These are phyloP conservation scores for Anoura caudifer DNA, from an alignment of 2,113 vertebrate species.

Conservation along the genomic window DNA sequence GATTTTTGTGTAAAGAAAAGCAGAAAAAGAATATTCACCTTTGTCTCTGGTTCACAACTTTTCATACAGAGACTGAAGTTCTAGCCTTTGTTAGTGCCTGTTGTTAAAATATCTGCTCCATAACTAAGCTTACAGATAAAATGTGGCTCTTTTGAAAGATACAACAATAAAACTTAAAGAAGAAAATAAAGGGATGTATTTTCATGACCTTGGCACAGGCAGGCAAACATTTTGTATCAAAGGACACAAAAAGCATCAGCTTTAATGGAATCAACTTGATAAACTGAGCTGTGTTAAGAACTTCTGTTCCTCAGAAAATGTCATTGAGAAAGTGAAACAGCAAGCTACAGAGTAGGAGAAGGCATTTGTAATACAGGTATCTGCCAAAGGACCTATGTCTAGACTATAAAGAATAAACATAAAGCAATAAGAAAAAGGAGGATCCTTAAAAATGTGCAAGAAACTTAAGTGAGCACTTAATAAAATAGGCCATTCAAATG, in stretches of 20 bases:
- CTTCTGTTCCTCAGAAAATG: not conserved
- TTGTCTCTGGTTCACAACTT: not conserved
- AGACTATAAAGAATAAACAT: not conserved
- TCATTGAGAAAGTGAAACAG: not conserved
- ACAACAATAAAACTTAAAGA: not conserved
- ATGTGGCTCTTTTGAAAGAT: not conserved
- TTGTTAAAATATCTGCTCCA: conserved; percentile 9
- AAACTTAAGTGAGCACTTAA: not conserved
- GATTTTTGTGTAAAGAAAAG: not conserved
- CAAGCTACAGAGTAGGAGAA: not conserved
- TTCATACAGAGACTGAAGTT: not conserved
- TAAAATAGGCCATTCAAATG: not conserved
- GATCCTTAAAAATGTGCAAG: not conserved
- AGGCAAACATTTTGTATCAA: not conserved
- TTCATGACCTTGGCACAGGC: not conserved
- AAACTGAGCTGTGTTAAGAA: not conserved
- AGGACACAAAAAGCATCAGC: not conserved
- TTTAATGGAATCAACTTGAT: not conserved
- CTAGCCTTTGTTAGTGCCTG: not conserved
- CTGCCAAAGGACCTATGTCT: not conserved
- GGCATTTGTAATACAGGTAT: not conserved
- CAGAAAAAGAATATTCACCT: not conserved
- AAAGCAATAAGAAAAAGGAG: not conserved
- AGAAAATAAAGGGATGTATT: not conserved
- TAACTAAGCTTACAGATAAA: not conserved